Base-by-base conservation (phyloP, 2,888 invertebrate species). In the Chalcosyrphus nemorum region DNA sequence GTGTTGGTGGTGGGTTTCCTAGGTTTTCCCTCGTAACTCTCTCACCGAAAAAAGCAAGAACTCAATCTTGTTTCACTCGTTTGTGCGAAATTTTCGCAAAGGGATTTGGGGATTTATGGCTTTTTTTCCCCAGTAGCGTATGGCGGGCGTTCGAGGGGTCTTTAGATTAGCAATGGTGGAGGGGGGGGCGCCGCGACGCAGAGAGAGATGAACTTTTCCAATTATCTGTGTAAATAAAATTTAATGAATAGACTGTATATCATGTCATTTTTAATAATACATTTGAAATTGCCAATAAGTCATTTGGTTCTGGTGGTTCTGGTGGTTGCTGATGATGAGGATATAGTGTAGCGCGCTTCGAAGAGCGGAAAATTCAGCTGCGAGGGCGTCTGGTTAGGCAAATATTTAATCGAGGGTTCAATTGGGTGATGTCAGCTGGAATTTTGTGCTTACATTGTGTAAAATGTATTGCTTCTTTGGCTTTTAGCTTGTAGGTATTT, bases 221-320 rank as follows among this genome's bases (percentile, higher is more conserved):
- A 84, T 84, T 84, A 84, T 78, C 82, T 78, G 82, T 84, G 82
- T 74, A 84, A 84, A 84, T 84, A 84, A 84, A 84, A 84, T 84
- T 68, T 84, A 84, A 84, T 84, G 82, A 84, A 84, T 68, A 78
- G 82, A 84, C 82, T 68, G 74, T 84, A 84, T 84, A 84, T 84
- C 82, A 84, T 80, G 82, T 84, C 82, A 84, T 80, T 84, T 84
- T 78, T 74, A 84, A 80, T 84, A 84, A 74, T 78, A 84, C 80
- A 84, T 74, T 81, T 84, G 74, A 80, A 84, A 78, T 74, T 84
- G 82, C 50, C 72, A 84, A 84, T 78, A 78, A 84, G 80, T 84
- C 78, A 84, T 84, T 84, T 56, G 68, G 43, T 41, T 24, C 24
- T 29, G 19, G 47, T 11, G 32, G 15, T 43, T 1, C 7, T 29